Conservation (phyloP, 2,888 invertebrate genomes). For the Rhorus exstirpatorius region DNA sequence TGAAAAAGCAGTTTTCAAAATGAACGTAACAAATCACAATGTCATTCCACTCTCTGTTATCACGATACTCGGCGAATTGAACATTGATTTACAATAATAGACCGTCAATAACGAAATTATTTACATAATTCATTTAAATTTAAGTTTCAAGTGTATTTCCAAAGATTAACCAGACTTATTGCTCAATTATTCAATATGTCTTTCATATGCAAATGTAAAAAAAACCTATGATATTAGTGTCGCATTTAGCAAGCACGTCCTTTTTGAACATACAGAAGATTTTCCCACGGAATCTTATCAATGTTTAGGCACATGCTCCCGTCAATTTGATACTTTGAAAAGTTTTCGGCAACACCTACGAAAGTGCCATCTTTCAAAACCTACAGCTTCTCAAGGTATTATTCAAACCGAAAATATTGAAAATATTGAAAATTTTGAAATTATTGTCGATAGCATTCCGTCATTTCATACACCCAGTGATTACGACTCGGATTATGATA, state of each 20-base stretch:
- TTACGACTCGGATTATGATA: neutral
- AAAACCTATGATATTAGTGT: slow-evolving; percentile 17
- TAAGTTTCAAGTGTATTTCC: slow-evolving; percentile 2
- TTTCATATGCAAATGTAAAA: slow-evolving; percentile 21
- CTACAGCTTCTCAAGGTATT: slow-evolving; percentile 15
- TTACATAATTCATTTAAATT: neutral
- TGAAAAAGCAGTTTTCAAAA: slow-evolving; percentile 42
- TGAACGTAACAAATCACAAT: slow-evolving; percentile 5
- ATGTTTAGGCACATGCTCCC: slow-evolving; percentile 20
- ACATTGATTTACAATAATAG: too few species aligned
- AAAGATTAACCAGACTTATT: too few species aligned
- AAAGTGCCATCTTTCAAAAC: slow-evolving; percentile 14
- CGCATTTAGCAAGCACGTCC: slow-evolving; percentile 12
- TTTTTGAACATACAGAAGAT: slow-evolving; percentile 15
- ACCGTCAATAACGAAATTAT: slow-evolving; percentile 5
- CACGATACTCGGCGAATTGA: too few species aligned
- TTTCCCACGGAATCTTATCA: slow-evolving; percentile 23
- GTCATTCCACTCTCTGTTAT: neutral
- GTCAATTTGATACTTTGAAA: slow-evolving; percentile 28
- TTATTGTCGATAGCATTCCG: neutral
- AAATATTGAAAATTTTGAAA: too few species aligned
- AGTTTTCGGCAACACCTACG: slow-evolving; percentile 31
- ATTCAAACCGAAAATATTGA: slow-evolving; percentile 6
- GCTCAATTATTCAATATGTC: neutral
- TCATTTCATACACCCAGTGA: slow-evolving; percentile 11